These are phyloP conservation scores for Sebastolobus alascanus DNA, from an alignment of 2,797 vertebrate genomes.

Conservation along the genomic window DNA sequence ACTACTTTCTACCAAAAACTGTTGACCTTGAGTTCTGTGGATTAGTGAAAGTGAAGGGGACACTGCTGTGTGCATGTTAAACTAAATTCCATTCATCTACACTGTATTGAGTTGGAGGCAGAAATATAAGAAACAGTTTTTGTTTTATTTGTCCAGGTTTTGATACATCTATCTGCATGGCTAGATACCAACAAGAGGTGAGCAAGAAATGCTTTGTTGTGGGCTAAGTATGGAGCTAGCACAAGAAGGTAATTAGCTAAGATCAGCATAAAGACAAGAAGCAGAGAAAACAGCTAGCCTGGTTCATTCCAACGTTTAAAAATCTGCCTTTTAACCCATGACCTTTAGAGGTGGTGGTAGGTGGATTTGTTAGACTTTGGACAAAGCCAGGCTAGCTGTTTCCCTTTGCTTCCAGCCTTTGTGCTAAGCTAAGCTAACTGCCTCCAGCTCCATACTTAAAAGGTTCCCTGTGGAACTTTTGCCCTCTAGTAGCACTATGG, in stretches of 20 bases:
- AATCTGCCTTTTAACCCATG: background rate
- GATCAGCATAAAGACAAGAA: background rate
- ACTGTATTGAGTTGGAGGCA: background rate
- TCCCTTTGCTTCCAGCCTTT: too few species aligned
- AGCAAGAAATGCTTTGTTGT: background rate
- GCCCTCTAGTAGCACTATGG: background rate
- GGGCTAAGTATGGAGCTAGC: background rate
- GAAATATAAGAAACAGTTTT: background rate
- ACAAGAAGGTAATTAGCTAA: background rate
- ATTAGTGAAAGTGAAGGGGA: slow-evolving; percentile 9
- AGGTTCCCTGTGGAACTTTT: too few species aligned
- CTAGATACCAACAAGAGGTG: too few species aligned
- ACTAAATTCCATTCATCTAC: background rate
- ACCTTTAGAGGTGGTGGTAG: background rate
- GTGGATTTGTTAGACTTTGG: background rate
- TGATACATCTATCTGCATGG: too few species aligned
- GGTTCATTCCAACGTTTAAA: background rate
- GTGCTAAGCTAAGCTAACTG: background rate
- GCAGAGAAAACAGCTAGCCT: background rate
- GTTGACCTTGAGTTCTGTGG: slow-evolving; percentile 11
- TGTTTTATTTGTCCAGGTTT: too few species aligned
- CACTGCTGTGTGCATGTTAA: background rate
- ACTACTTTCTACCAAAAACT: background rate
- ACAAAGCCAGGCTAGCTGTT: too few species aligned
- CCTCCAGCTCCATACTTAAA: background rate